These are phyloP conservation scores for Galerucella calmariensis DNA, from an alignment of 2,888 invertebrate genomes.

Conservation along the genomic window DNA sequence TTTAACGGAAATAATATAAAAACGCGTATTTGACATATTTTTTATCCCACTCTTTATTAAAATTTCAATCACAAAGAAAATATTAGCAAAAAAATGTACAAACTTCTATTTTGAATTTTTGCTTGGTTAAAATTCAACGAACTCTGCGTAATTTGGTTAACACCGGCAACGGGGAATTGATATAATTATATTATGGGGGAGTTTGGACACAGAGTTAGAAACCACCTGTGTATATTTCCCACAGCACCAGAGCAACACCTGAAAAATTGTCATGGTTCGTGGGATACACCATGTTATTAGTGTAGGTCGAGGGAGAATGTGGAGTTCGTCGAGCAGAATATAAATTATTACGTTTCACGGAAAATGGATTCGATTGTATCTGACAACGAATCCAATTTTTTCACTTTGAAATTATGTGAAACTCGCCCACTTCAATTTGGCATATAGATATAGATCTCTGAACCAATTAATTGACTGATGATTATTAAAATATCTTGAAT, in stretches of 20 bases:
- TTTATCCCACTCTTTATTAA: too few species aligned
- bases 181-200: constrained; percentile 31
- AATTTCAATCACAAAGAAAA: too few species aligned
- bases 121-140: background rate
- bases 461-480: too few species aligned
- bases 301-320: constrained; percentile 30
- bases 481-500: too few species aligned
- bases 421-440: too few species aligned
- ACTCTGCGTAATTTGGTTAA: background rate
- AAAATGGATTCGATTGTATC: background rate
- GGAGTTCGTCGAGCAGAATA: too few species aligned
- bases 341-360: background rate
- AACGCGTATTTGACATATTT: too few species aligned
- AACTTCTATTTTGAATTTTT: too few species aligned
- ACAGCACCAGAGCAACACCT: constrained; percentile 41
- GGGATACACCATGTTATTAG: constrained; percentile 31
- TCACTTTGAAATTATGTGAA: too few species aligned
- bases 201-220: constrained; percentile 24
- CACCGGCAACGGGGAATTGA: background rate
- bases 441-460: too few species aligned
- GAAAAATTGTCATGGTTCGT: constrained; percentile 38
- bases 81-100: too few species aligned
- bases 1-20: too few species aligned
- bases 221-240: constrained; percentile 50
- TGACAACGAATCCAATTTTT: background rate